Conservation (phyloP, 2,888 invertebrate genomes). For the Amphiduros pacificus region DNA sequence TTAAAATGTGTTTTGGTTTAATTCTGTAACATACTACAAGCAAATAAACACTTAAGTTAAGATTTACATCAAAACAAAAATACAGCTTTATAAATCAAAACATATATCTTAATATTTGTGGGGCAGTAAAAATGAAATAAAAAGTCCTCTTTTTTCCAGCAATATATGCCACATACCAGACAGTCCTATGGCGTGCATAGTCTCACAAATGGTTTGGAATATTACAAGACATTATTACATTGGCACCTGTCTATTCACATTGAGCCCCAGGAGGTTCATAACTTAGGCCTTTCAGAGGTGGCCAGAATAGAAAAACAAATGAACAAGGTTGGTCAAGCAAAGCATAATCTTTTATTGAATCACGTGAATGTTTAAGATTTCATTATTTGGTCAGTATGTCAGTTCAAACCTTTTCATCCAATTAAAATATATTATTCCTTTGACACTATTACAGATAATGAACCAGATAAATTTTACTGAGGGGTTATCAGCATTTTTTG, state of each 20-base stretch:
- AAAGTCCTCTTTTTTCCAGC: constrained; percentile 23
- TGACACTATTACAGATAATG: constrained; percentile 34
- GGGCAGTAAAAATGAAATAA: background rate
- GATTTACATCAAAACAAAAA: too few species aligned
- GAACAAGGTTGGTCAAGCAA: constrained; percentile 30
- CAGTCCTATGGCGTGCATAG: constrained; percentile 44
- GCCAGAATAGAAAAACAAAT: constrained; percentile 46
- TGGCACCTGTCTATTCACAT: constrained; percentile 53
- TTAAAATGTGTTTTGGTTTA: too few species aligned
- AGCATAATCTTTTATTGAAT: too few species aligned
- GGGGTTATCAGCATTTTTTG: constrained; percentile 45
- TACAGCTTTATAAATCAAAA: too few species aligned
- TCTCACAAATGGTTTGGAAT: constrained; percentile 48
- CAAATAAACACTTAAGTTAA: too few species aligned
- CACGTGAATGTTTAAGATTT: too few species aligned
- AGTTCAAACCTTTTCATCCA: too few species aligned
- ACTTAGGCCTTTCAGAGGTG: constrained; percentile 52
- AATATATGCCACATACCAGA: constrained; percentile 44
- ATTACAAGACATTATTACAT: constrained; percentile 49
- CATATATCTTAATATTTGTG: too few species aligned
- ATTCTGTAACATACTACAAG: too few species aligned
- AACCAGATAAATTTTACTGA: constrained; percentile 37
- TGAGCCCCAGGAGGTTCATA: constrained; percentile 51
- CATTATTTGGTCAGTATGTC: too few species aligned
- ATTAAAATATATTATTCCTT: background rate